Percentiles rank a stretch among this genome's conserved stretches.
phyloP scores from a whole-genome alignment of 2,797 vertebrate genomes.

The Pangasius larnaudii region DNA sequence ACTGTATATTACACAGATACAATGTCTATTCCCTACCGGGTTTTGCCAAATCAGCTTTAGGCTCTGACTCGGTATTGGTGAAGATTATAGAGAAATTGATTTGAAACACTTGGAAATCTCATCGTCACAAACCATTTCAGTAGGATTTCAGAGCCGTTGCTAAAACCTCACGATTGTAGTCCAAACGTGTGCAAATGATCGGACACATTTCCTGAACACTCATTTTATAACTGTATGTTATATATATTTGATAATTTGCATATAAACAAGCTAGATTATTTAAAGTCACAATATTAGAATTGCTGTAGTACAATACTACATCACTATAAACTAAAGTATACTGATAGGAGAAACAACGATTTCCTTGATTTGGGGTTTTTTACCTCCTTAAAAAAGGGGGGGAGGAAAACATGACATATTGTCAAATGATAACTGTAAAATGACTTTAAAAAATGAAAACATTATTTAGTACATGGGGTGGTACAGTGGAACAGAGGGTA shows the following conservation, averaged over 20 bases:
- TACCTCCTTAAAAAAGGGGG: neutral
- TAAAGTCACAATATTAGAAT: neutral
- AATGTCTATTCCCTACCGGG: conserved; percentile 44
- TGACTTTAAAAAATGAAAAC: neutral
- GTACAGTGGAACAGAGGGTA: neutral
- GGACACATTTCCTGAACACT: neutral
- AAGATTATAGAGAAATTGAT: conserved; percentile 39
- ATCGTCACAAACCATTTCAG: neutral
- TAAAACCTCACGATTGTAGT: neutral
- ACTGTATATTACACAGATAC: conserved; percentile 43
- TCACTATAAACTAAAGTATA: neutral
- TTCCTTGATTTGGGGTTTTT: neutral
- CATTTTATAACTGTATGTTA: neutral
- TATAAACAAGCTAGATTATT: neutral
- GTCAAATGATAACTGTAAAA: neutral
- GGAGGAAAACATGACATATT: neutral
- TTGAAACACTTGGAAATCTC: conserved; percentile 24
- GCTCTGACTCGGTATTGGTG: conserved; percentile 10
- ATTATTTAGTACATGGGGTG: neutral
- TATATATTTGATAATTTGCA: neutral
- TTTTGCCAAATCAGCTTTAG: conserved; percentile 35
- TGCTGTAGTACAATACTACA: neutral
- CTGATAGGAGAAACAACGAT: neutral
- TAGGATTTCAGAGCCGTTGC: neutral
- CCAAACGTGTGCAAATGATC: neutral